Percentiles rank a stretch among this genome's conserved stretches.
Conservation (phyloP, 2,888 invertebrate genomes). For the Sesamia inferens region DNA sequence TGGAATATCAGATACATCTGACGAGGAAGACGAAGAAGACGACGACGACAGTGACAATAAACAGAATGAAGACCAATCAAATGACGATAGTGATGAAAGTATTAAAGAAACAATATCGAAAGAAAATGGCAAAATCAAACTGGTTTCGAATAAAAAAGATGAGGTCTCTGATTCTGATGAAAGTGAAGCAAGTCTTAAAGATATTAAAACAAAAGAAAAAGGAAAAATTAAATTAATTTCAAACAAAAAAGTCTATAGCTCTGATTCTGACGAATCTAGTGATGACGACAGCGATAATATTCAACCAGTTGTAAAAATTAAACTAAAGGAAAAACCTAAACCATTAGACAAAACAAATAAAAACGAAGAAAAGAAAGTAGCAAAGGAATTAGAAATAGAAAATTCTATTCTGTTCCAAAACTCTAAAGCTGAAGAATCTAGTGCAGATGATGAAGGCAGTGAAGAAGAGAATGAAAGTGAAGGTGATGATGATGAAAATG, state of each 20-base stretch:
- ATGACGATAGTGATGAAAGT: constrained; percentile 37
- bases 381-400: constrained; percentile 17
- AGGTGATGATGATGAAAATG: constrained; percentile 59
- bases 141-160: constrained; percentile 38
- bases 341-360: constrained; percentile 17
- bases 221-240: constrained; percentile 43
- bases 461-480: constrained; percentile 59
- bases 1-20: constrained; percentile 83
- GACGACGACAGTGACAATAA: constrained; percentile 53
- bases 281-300: constrained; percentile 34
- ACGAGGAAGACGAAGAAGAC: constrained; percentile 75
- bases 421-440: constrained; percentile 46
- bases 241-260: constrained; percentile 42
- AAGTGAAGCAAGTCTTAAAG: constrained; percentile 26
- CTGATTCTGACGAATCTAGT: constrained; percentile 50
- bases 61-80: constrained; percentile 36
- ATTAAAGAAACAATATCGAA: constrained; percentile 19
- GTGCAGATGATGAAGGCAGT: constrained; percentile 47
- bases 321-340: constrained; percentile 37
- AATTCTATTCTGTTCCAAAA: constrained; percentile 55
- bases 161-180: constrained; percentile 33
- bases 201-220: constrained; percentile 35
- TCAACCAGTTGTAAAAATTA: constrained; percentile 24
- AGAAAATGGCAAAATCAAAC: constrained; percentile 29
- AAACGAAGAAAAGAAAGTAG: constrained; percentile 14